A percentile compares a stretch with the other conserved stretches of the same genome.
These are phyloP conservation scores for Zophobas morio DNA, from an alignment of 1,140 invertebrate genomes.

Conservation along the genomic window DNA sequence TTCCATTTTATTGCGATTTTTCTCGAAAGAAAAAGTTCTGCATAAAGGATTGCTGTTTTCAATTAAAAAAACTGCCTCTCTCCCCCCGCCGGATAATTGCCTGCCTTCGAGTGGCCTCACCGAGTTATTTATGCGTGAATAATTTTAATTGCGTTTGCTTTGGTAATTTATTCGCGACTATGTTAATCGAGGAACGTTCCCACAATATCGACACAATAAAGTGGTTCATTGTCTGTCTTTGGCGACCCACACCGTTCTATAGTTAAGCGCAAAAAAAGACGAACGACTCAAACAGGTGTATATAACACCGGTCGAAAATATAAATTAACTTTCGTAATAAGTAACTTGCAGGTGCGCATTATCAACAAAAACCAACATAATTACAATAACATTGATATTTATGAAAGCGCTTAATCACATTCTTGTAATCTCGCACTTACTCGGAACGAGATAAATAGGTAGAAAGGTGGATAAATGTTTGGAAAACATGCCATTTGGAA, in stretches of 20 bases:
- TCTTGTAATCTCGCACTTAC: slow-evolving; percentile 5
- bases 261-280: slow-evolving; percentile 5
- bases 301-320: background rate
- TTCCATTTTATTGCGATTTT: no score
- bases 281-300: background rate
- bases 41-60: no score
- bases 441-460: slow-evolving; percentile 15
- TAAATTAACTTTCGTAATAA: slow-evolving; percentile 40
- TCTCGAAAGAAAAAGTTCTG: no score
- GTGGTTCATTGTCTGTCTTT: slow-evolving; percentile 29
- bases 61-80: background rate
- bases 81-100: background rate
- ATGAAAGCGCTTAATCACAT: slow-evolving; percentile 23
- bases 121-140: slow-evolving; percentile 28
- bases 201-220: slow-evolving; percentile 19
- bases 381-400: slow-evolving; percentile 37
- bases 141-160: slow-evolving; percentile 39
- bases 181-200: slow-evolving; percentile 24
- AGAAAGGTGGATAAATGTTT: slow-evolving; percentile 33
- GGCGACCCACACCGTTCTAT: slow-evolving; percentile 5
- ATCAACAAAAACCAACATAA: slow-evolving; percentile 18
- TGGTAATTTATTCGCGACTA: slow-evolving; percentile 34
- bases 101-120: slow-evolving; percentile 14
- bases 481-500: slow-evolving; percentile 14
- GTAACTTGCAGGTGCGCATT: slow-evolving; percentile 24